These are phyloP conservation scores for Corythornis madagascariensis DNA, from an alignment of 2,113 vertebrate genomes.

Conservation along the genomic window DNA sequence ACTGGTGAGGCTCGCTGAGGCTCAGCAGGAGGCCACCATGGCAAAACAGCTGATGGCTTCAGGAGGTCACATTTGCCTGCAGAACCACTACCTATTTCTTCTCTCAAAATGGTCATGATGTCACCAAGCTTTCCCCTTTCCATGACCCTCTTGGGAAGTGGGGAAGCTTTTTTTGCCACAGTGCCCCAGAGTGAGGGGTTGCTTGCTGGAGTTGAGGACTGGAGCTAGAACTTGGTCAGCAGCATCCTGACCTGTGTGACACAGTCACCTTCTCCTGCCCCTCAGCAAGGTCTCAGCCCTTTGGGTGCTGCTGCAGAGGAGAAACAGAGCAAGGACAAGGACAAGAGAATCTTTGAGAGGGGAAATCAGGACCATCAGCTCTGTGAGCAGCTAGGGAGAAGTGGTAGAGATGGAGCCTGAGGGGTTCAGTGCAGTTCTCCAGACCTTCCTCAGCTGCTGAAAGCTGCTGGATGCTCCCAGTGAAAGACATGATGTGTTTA, in stretches of 20 bases:
- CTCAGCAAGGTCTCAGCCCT: neutral
- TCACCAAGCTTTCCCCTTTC: neutral
- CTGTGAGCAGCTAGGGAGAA: neutral
- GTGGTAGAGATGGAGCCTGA: neutral
- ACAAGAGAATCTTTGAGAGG: neutral
- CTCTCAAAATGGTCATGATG: neutral
- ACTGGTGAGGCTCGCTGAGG: accelerated
- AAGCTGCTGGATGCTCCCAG: neutral
- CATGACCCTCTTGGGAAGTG: neutral
- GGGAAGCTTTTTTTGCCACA: neutral
- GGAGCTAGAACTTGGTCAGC: neutral
- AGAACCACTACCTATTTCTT: neutral
- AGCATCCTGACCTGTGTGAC: neutral
- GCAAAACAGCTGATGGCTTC: neutral
- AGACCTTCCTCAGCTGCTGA: neutral
- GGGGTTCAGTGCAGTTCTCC: neutral
- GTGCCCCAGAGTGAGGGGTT: neutral
- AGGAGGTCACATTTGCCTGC: neutral
- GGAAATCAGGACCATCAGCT: neutral
- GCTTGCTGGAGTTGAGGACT: neutral
- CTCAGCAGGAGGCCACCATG: neutral
- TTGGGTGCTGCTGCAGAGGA: neutral
- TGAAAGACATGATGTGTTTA: neutral
- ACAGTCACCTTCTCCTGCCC: neutral
- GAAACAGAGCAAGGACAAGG: neutral